Evolutionary conservation across 1,140 invertebrate species (phyloP), one percentile per base, ranked within the genome.

Genomic region (Bombus polaris): DNA sequence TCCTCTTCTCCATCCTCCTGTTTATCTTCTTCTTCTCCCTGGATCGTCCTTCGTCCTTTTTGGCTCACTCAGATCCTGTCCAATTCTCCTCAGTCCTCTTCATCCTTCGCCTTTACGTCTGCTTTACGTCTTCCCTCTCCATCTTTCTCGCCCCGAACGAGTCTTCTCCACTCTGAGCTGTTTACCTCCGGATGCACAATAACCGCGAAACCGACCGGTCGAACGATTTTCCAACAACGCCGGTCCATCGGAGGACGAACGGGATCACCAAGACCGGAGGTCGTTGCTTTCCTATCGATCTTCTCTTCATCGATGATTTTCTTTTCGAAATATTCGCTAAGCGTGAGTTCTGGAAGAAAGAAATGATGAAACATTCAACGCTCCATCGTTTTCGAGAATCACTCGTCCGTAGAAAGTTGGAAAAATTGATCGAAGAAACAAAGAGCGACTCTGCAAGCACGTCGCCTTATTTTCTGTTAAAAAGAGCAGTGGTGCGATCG

Each of bases 21-120:
- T 39, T 44, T 57, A 65, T 70, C 42, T 28, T 77, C 87, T 74
- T 57, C 81, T 86, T n/a, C 66, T 37, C 72, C 57, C 74, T 32
- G 15, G 47, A 73, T 77, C n/a, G 6, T 44, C 12, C 3, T 59
- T 59, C 83, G 65, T 65, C 35, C 37, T 72, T 42, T 37, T 42
- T 10, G 35, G 57, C 47, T 37, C 47, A 9, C 39, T 42, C 57
- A 9, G 47, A 18, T 71, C 70, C 42, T n/a, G 44, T 75, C 57
- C 81, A 5, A 42, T 85, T 70, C 28, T 47, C 32, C 62, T 32
- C 53, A 44, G 6, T 66, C 42, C 28, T 44, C 39, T 35, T 22
- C 22, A 2, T 9, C 70, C 47, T 18, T 80, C 25, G 3, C 28
- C 32, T 32, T 32, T 32, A 32, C 18, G 18, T 22, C 18, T 68